Conservation (phyloP, 2,888 invertebrate genomes). For the Linnaemya vulpina region DNA sequence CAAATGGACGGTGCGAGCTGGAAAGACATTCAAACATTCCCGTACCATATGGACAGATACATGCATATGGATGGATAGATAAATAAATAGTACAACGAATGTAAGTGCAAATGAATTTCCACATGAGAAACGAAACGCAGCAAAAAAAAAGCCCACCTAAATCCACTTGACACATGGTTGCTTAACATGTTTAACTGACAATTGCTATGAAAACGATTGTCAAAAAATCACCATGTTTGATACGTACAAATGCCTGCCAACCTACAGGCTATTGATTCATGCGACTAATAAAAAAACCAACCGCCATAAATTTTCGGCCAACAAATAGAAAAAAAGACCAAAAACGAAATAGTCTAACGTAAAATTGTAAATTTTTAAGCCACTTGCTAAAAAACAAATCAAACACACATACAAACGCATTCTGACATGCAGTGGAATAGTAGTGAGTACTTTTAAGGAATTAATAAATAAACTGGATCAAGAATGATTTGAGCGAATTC, state of each 20-base stretch:
- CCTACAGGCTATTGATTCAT: slow-evolving; percentile 72
- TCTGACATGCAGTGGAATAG: slow-evolving; percentile 11
- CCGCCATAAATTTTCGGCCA: slow-evolving; percentile 68
- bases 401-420: slow-evolving; percentile 21
- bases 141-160: slow-evolving; percentile 67
- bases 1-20: slow-evolving; percentile 25
- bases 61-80: slow-evolving; percentile 4
- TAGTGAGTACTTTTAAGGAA: slow-evolving; percentile 37
- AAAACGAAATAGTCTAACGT: slow-evolving; percentile 12
- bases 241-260: slow-evolving; percentile 72
- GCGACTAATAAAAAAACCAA: slow-evolving; percentile 47
- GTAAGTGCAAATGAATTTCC: slow-evolving; percentile 49
- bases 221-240: slow-evolving; percentile 72
- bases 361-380: slow-evolving; percentile 65
- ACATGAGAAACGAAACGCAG: slow-evolving; percentile 21
- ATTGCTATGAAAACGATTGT: slow-evolving; percentile 73
- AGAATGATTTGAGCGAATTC: too few relatives aligned
- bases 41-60: slow-evolving; percentile 34
- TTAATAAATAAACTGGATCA: background rate
- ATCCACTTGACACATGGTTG: slow-evolving; percentile 73
- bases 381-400: slow-evolving; percentile 59
- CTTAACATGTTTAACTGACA: slow-evolving; percentile 72
- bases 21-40: slow-evolving; percentile 53
- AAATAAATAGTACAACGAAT: slow-evolving; percentile 50
- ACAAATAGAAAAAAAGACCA: slow-evolving; percentile 21